phyloP scores from a whole-genome alignment of 2,888 invertebrate genomes.

The Torymus aiolomorphi region DNA sequence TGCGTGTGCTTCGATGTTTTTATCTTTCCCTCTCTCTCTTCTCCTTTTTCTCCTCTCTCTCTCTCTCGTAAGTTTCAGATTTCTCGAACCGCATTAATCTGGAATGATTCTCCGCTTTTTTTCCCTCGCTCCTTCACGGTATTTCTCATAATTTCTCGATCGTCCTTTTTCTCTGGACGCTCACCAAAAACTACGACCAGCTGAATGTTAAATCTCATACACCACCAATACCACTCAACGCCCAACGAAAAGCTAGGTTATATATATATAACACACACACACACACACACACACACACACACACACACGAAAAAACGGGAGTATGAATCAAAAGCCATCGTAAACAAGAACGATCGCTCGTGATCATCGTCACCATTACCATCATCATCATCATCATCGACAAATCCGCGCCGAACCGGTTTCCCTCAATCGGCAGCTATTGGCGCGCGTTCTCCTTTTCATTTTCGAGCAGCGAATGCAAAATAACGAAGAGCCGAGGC shows the following conservation, averaged over 20 bases:
- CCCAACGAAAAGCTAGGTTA: not conserved
- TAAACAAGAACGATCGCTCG: slow-evolving; percentile 34
- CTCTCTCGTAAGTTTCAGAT: slow-evolving; percentile 43
- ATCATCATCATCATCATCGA: slow-evolving; percentile 43
- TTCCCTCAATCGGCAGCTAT: slow-evolving; percentile 22
- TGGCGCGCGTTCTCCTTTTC: not conserved
- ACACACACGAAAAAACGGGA: slow-evolving; percentile 32
- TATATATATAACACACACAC: too few species aligned
- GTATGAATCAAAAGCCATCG: slow-evolving; percentile 32
- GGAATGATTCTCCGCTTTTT: slow-evolving; percentile 15
- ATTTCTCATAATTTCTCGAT: not conserved
- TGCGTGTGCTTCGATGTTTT: not conserved
- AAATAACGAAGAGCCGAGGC: slow-evolving; percentile 16
- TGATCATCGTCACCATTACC: not conserved
- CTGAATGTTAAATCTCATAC: slow-evolving; percentile 4
- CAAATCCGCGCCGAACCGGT: slow-evolving; percentile 43
- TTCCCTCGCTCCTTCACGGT: not conserved
- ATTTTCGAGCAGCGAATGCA: slow-evolving; percentile 2
- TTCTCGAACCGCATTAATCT: slow-evolving; percentile 16
- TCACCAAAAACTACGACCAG: slow-evolving; percentile 27
- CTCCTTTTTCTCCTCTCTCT: slow-evolving; percentile 13
- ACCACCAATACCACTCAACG: slow-evolving; percentile 4
- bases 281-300: too few species aligned
- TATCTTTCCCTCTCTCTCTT: not conserved
- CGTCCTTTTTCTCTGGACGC: not conserved